Percentiles rank a stretch among this genome's conserved stretches.
Evolutionary conservation across 1,140 invertebrate species (phyloP).

Genomic region (Goniozus legneri): DNA sequence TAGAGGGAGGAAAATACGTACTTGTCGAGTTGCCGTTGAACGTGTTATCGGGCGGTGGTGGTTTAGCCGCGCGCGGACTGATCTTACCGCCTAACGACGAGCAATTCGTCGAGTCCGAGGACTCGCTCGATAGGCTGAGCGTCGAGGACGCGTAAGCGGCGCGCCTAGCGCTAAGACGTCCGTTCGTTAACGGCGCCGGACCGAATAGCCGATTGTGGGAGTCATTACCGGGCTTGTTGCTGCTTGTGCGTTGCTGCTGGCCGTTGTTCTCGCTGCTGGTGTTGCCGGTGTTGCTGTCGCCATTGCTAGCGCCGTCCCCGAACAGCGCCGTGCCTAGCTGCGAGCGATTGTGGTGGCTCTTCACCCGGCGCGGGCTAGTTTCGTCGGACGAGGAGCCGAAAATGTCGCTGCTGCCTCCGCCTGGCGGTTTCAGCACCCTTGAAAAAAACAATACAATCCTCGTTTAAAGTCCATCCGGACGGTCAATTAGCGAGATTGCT

Average conservation of each 20-base stretch:
- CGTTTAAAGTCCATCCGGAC: too few species aligned
- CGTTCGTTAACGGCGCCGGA: too few species aligned
- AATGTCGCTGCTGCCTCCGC: conserved; percentile 64
- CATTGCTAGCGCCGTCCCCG: conserved; percentile 32
- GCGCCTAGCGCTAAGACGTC: too few species aligned
- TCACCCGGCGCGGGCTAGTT: conserved; percentile 42
- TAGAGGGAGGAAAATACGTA: too few species aligned
- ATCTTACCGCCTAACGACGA: too few species aligned
- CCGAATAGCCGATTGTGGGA: conserved; percentile 56
- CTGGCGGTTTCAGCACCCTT: conserved; percentile 66
- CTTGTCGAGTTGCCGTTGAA: conserved; percentile 38
- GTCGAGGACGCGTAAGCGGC: too few species aligned
- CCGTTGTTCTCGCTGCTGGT: conserved; percentile 24
- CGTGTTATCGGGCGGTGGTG: conserved; percentile 38
- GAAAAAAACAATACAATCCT: conserved; percentile 20
- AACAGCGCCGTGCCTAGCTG: conserved; percentile 48
- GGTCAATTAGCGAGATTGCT: too few species aligned
- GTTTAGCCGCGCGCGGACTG: too few species aligned
- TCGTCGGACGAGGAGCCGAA: conserved; percentile 52
- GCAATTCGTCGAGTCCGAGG: too few species aligned
- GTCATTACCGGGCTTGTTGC: conserved; percentile 55
- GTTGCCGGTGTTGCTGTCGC: conserved; percentile 1
- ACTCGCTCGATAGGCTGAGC: too few species aligned
- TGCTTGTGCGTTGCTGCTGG: conserved; percentile 33
- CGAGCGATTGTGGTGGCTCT: conserved; percentile 46